Conservation (phyloP, 2,113 vertebrate genomes). For the Hystrix brachyura region DNA sequence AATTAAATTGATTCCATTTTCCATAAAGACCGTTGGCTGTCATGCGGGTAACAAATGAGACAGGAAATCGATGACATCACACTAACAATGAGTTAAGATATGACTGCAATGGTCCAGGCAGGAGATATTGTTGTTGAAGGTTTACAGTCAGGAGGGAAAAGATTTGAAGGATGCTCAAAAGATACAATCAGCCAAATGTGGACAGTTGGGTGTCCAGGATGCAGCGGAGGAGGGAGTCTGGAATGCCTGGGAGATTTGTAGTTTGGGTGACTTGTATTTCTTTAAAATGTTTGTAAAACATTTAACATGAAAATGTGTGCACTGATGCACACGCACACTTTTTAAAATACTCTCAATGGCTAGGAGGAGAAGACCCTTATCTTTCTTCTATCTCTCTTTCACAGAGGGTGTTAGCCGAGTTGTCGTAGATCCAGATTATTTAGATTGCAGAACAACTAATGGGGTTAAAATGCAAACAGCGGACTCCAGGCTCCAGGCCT, state of each 20-base stretch:
- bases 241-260: neutral
- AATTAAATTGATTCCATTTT: neutral
- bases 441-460: neutral
- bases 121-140: neutral
- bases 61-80: neutral
- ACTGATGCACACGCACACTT: neutral
- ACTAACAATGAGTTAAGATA: neutral
- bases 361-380: neutral
- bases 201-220: neutral
- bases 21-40: neutral
- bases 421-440: neutral
- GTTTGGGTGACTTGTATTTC: constrained; percentile 4
- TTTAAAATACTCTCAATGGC: neutral
- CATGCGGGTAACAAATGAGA: neutral
- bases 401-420: neutral
- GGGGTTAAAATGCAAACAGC: neutral
- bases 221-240: neutral
- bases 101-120: neutral
- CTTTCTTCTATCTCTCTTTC: constrained; percentile 22
- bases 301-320: neutral
- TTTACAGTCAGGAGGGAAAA: neutral
- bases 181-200: neutral
- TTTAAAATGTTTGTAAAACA: neutral
- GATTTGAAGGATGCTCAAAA: constrained; percentile 1
- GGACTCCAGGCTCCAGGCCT: neutral